Base-by-base conservation (phyloP, 2,888 invertebrate genomes). In the Drosophila eohydei region DNA sequence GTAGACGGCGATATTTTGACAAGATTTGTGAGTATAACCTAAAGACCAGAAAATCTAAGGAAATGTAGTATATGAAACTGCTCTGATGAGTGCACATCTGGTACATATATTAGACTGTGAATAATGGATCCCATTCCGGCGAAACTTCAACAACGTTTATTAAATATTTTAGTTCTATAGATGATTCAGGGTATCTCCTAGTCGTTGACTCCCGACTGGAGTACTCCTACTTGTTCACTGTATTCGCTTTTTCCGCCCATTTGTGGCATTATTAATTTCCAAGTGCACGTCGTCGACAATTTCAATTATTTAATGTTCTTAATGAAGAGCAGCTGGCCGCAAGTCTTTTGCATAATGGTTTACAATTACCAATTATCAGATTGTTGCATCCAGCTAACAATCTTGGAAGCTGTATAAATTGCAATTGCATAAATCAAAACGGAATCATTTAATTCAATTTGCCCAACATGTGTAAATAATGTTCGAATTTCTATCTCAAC, bases 331-430 rank as follows among this genome's bases (percentile, higher is more conserved):
- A 63, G 63, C 56, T 64, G 66, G 55, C 76, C 56, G 63, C 83
- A 76, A 66, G 77, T 50, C 65, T 54, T 67, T 56, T 61, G 50
- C 30, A 48, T 54, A 71, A 73, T 65, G 71, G 64, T 40, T 71
- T 70, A 57, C 78, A 85, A 78, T 78, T 81, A 75, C 75, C 81
- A 82, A 83, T 78, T 85, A 85, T 76, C 81, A 67, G 76, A 67
- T 82, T 51, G 62, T 41, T 51, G 51, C 6, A 52, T 46, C 30
- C 38, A 40, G 46, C 16, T n/a, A 36, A 36, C 16, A 59, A 43
- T 43, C 16, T 56, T 48, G 9, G 30, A 12, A 21, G 48, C 16
- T 21, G 52, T 38, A 54, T 21, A 43, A 54, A 43, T 26, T 36
- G 48, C 16, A 40, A 26, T 36, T 54, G 48, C n/a, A 66, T 66